Base-by-base conservation (phyloP, 2,113 vertebrate genomes). In the Bubo blakistoni region DNA sequence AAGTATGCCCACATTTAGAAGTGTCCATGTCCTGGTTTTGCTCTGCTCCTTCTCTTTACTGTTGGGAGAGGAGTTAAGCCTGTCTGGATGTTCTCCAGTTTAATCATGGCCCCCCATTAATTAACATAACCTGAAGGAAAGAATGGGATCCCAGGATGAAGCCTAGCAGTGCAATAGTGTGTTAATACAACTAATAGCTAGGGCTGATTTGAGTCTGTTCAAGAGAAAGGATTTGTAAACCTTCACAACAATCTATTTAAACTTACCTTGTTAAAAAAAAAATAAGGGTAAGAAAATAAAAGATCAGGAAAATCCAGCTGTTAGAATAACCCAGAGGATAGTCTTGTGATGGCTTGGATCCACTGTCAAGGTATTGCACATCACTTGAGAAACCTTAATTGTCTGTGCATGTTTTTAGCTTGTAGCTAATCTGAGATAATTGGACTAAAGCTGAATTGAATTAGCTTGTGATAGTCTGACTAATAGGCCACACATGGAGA, bases 361-460 rank as follows among this genome's bases (percentile, higher is more conserved):
- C 10, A 3, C 65, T 63, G 44, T 65, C 85, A 85, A 81, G 87
- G 10, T 12, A 34, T 7, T 61, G 19, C 62, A 76, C 19, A 5
- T 93, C 6, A 9, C 36, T 38, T 13, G 49, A 65, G 49, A 63
- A 66, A 88, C 42, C 27, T 44, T 40, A 54, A 82, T 40, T 92
- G 40, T 34, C 88, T 85, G 62, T 61, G 54, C 7, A 26, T 40
- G 67, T 73, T 86, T 93, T 77, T 8, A 81, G 82, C 76, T 95
- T 10, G 0, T 36, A 66, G 79, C 32, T 95, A 86, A 94, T 79
- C 44, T 85, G 81, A 82, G 81, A 44, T 93, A 93, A 96, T 77
- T 93, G 71, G 62, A 17, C 36, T 80, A 79, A 76, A 96, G 34
- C 18, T 92, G 80, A 93, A 95, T 72, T 92, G 34, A 92, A 92